Conservation (phyloP, 2,113 vertebrate species). For the Misgurnus mizolepis region DNA sequence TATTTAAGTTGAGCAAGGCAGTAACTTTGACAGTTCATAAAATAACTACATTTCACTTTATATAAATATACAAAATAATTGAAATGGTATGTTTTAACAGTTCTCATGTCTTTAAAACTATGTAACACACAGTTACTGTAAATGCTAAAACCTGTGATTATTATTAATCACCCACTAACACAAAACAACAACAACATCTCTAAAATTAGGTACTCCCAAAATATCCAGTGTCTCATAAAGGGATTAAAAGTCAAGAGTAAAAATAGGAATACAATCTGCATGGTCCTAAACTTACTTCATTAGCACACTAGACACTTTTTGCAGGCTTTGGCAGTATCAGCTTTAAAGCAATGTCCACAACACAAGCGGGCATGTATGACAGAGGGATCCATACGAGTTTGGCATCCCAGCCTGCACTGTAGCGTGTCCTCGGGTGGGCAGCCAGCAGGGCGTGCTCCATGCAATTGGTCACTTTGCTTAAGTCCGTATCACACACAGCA, state of each 20-base stretch:
- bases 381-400: constrained; percentile 91
- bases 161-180: not conserved
- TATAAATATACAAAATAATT: constrained; percentile 12
- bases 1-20: too few relatives aligned
- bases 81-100: not conserved
- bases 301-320: constrained; percentile 63
- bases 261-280: not conserved
- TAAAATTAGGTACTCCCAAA: not conserved
- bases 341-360: constrained; percentile 80
- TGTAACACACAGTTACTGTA: too few relatives aligned
- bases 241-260: not conserved
- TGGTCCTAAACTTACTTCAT: not conserved
- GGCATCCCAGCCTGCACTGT: constrained; percentile 94
- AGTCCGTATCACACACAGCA: constrained; percentile 81
- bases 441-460: constrained; percentile 87
- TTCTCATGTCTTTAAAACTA: not conserved
- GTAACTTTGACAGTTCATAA: too few relatives aligned
- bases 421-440: constrained; percentile 82
- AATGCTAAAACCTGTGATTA: too few relatives aligned
- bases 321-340: constrained; percentile 83
- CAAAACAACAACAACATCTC: not conserved
- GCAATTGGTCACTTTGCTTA: constrained; percentile 86
- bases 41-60: not conserved
- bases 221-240: not conserved
- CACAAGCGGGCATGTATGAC: constrained; percentile 86